Percentiles rank a stretch among this genome's conserved stretches.
Evolutionary conservation across 1,140 invertebrate species (phyloP).

Genomic region (Apocrypta bakeri): DNA sequence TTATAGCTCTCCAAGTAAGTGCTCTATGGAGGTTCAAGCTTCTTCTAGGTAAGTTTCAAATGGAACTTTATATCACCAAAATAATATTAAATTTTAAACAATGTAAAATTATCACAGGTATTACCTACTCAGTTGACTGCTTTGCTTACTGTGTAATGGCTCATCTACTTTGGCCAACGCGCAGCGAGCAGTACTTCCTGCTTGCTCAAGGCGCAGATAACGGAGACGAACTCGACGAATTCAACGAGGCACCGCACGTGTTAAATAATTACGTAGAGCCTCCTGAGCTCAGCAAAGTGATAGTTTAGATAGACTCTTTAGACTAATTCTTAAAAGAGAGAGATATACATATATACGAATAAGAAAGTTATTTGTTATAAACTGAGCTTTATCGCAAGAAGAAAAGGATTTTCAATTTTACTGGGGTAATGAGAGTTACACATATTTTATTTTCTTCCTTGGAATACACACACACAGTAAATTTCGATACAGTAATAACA

Average conservation of each 20-base stretch:
- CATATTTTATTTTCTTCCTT: neutral
- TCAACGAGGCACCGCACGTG: conserved; percentile 93
- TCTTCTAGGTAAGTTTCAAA: conserved; percentile 82
- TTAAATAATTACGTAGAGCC: conserved; percentile 79
- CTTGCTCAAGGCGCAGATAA: conserved; percentile 83
- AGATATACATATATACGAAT: neutral
- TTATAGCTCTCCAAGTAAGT: conserved; percentile 94
- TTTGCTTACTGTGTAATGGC: conserved; percentile 95
- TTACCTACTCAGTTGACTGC: conserved; percentile 95
- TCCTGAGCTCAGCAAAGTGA: conserved; percentile 71
- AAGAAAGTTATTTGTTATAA: conserved; percentile 32
- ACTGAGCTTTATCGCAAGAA: conserved; percentile 27
- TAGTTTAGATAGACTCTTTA: conserved; percentile 67
- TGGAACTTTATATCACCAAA: neutral
- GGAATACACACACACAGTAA: too few relatives aligned
- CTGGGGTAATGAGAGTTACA: neutral
- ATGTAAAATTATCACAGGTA: conserved; percentile 80
- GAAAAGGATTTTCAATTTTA: neutral
- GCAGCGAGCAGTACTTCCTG: conserved; percentile 92
- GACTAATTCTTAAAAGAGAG: neutral
- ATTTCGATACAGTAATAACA: too few relatives aligned
- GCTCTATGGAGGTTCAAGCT: conserved; percentile 97
- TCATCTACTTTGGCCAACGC: conserved; percentile 93
- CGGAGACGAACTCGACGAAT: conserved; percentile 90
- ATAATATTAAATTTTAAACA: neutral